Percentiles rank a stretch among this genome's conserved stretches.
Evolutionary conservation across 2,113 vertebrate species (phyloP).

Genomic region (Diphyllodes magnificus): DNA sequence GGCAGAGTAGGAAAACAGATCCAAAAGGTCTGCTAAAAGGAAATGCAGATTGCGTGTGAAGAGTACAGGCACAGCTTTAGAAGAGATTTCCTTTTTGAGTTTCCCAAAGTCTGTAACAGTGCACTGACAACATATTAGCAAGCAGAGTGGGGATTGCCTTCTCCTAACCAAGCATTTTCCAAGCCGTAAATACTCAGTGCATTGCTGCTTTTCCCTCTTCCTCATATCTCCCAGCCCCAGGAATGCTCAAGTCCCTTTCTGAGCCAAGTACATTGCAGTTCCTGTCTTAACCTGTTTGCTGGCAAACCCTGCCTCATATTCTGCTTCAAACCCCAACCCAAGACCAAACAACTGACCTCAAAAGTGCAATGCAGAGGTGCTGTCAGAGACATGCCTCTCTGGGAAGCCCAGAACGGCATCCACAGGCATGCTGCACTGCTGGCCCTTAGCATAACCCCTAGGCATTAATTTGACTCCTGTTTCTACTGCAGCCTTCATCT

Average conservation of each 20-base stretch:
- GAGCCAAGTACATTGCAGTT: not conserved
- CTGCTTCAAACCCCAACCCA: not conserved
- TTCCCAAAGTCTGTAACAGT: not conserved
- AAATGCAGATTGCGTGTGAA: not conserved
- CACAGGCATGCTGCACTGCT: not conserved
- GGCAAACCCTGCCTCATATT: not conserved
- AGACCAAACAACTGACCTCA: not conserved
- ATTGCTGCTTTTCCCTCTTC: not conserved
- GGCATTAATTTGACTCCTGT: not conserved
- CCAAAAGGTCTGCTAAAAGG: not conserved
- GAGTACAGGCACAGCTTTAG: not conserved
- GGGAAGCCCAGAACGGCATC: not conserved
- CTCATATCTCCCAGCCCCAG: not conserved
- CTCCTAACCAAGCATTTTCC: not conserved
- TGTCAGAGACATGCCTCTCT: not conserved
- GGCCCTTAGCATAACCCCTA: not conserved
- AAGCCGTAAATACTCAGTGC: not conserved
- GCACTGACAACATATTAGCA: not conserved
- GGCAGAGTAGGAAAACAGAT: not conserved
- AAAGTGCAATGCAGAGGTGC: not conserved
- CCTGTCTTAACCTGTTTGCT: fast-evolving
- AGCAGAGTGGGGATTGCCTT: not conserved
- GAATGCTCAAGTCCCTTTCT: not conserved
- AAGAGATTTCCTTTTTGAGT: not conserved
- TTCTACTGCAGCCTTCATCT: not conserved